Percentiles rank a stretch among this genome's conserved stretches.
Conservation (phyloP, 2,113 vertebrate genomes). For the Siphamia tubifer region DNA sequence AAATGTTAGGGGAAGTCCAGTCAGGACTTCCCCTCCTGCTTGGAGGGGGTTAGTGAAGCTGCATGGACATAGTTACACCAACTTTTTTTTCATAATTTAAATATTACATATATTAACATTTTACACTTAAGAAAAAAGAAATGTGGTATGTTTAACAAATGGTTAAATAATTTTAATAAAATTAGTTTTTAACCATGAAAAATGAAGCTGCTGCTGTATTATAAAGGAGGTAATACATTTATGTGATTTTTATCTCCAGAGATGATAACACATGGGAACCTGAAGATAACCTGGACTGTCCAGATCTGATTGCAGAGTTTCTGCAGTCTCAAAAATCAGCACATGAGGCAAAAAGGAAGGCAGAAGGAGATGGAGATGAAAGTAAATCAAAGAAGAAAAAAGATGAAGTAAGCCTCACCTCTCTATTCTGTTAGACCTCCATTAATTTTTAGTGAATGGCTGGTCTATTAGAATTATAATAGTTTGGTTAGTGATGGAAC, state of each 20-base stretch:
- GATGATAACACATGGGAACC: slow-evolving; percentile 99
- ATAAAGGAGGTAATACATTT: background rate
- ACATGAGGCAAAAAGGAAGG: slow-evolving; percentile 91
- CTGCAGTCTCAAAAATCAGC: slow-evolving; percentile 93
- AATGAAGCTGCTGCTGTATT: too few species aligned
- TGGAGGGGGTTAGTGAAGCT: too few species aligned
- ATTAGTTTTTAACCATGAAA: too few species aligned
- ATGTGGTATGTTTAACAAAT: background rate
- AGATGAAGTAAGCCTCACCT: slow-evolving; percentile 86
- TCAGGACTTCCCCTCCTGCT: too few species aligned
- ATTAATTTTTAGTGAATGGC: too few species aligned
- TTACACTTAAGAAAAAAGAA: background rate
- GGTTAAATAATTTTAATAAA: background rate
- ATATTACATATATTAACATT: too few species aligned
- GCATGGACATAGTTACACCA: too few species aligned
- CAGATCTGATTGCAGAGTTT: slow-evolving; percentile 95
- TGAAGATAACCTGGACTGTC: slow-evolving; percentile 96
- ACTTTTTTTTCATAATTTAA: too few species aligned
- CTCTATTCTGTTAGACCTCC: background rate
- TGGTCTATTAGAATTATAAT: too few species aligned
- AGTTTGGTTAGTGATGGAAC: too few species aligned
- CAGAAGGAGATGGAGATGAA: slow-evolving; percentile 89
- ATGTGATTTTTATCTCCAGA: slow-evolving; percentile 70
- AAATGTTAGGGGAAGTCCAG: too few species aligned
- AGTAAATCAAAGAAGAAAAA: slow-evolving; percentile 96